These are phyloP conservation scores for Melanerpes aurifrons DNA, from an alignment of 2,113 vertebrate genomes.

Conservation along the genomic window DNA sequence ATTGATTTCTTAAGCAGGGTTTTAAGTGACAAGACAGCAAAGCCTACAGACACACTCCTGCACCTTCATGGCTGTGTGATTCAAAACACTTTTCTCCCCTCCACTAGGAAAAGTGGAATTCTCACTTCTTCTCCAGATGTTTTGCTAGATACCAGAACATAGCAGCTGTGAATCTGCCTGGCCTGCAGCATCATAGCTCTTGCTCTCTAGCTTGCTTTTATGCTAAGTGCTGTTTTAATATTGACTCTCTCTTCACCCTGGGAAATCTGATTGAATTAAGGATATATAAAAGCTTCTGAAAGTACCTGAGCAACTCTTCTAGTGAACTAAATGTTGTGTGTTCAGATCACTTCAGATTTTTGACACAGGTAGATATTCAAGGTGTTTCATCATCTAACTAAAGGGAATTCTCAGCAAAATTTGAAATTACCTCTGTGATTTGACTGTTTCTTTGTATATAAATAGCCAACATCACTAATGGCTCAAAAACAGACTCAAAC, in stretches of 20 bases:
- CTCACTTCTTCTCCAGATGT: not conserved
- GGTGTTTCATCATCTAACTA: not conserved
- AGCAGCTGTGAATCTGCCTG: not conserved
- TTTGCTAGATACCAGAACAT: not conserved
- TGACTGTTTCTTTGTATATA: not conserved
- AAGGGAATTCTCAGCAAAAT: not conserved
- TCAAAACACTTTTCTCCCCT: not conserved
- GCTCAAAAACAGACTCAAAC: not conserved
- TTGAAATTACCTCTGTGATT: not conserved
- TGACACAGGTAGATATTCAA: not conserved
- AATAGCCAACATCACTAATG: not conserved
- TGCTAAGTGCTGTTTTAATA: not conserved
- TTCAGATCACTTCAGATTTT: not conserved
- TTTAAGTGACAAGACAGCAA: not conserved
- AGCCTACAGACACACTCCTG: not conserved
- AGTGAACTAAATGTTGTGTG: not conserved
- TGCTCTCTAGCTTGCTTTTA: not conserved
- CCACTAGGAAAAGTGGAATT: not conserved
- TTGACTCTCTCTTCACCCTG: not conserved
- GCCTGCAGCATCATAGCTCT: no score
- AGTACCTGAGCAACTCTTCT: not conserved
- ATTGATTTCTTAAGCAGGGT: not conserved
- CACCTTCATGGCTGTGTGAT: not conserved
- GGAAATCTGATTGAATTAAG: not conserved
- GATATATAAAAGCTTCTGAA: not conserved